Percentiles rank a stretch among this genome's conserved stretches.
phyloP scores from a whole-genome alignment of 2,888 invertebrate species.

The Troides oblongomaculatus region DNA sequence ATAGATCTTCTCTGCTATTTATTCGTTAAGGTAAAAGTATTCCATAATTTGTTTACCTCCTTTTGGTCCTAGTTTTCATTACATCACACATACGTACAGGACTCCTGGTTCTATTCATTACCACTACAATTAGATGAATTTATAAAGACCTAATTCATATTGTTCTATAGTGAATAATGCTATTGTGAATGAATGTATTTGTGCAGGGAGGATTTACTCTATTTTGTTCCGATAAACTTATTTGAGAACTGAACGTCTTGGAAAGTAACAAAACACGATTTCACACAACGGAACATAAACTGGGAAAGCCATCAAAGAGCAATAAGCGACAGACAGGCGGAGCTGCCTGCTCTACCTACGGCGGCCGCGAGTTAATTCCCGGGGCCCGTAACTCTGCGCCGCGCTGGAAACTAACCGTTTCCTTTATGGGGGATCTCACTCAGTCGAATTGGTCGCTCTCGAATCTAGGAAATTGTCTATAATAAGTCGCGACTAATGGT shows the following conservation, averaged over 20 bases:
- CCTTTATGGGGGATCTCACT: constrained; percentile 69
- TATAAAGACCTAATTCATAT: too few species aligned
- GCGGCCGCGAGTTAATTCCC: constrained; percentile 41
- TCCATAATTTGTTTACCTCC: neutral
- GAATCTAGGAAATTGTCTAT: constrained; percentile 65
- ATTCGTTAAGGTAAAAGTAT: neutral
- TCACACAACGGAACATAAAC: constrained; percentile 57
- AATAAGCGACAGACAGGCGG: constrained; percentile 46
- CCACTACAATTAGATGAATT: too few species aligned
- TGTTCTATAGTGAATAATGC: too few species aligned
- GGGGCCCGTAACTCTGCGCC: constrained; percentile 48
- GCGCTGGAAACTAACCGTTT: constrained; percentile 57
- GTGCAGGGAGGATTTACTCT: too few species aligned
- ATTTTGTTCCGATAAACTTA: too few species aligned
- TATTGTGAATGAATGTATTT: too few species aligned
- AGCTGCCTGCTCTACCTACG: constrained; percentile 45
- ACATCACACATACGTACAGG: too few species aligned
- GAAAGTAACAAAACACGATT: constrained; percentile 41
- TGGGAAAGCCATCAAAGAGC: constrained; percentile 53
- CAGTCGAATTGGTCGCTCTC: constrained; percentile 66
- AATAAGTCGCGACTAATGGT: constrained; percentile 63
- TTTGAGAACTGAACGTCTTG: constrained; percentile 41
- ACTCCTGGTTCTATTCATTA: too few species aligned
- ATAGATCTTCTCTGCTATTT: neutral
- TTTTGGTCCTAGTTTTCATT: too few species aligned